Percentiles rank a stretch among this genome's conserved stretches.
Conservation (phyloP, 2,797 vertebrate species). For the Hypotaenidia okinawae region DNA sequence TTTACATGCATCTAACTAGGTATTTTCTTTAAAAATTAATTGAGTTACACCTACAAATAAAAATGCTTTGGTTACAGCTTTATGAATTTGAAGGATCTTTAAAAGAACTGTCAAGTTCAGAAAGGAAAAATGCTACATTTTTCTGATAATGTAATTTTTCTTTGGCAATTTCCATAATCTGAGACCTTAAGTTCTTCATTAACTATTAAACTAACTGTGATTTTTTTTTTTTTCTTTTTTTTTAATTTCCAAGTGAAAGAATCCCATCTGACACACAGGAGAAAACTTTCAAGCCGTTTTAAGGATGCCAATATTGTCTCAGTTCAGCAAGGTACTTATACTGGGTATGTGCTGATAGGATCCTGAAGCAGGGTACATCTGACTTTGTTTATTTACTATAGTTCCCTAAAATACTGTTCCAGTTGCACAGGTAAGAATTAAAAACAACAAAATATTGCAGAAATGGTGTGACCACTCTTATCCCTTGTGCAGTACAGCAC, state of each 20-base stretch:
- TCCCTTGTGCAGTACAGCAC: not conserved
- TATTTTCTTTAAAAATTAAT: conserved; percentile 73
- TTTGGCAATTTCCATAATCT: not conserved
- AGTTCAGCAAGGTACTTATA: not conserved
- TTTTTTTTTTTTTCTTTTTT: not conserved
- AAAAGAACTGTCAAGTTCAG: conserved; percentile 5
- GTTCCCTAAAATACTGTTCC: not conserved
- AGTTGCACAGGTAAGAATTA: not conserved
- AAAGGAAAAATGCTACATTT: not conserved
- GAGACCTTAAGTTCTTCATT: not conserved
- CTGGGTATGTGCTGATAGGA: not conserved
- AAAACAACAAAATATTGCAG: not conserved
- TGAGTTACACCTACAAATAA: conserved; percentile 67
- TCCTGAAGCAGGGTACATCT: not conserved
- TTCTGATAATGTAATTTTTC: not conserved
- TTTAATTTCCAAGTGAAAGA: not conserved
- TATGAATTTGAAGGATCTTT: conserved; percentile 43
- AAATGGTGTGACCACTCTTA: not conserved
- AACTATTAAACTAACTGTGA: not conserved
- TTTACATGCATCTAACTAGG: conserved; percentile 71
- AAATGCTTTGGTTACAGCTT: conserved; percentile 32
- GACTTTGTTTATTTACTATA: not conserved
- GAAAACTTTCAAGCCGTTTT: not conserved
- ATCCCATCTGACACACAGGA: not conserved
- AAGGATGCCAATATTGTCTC: not conserved